Percentiles rank a stretch among this genome's conserved stretches.
Conservation (phyloP, 1,140 invertebrate species). For the Colletes latitarsis region DNA sequence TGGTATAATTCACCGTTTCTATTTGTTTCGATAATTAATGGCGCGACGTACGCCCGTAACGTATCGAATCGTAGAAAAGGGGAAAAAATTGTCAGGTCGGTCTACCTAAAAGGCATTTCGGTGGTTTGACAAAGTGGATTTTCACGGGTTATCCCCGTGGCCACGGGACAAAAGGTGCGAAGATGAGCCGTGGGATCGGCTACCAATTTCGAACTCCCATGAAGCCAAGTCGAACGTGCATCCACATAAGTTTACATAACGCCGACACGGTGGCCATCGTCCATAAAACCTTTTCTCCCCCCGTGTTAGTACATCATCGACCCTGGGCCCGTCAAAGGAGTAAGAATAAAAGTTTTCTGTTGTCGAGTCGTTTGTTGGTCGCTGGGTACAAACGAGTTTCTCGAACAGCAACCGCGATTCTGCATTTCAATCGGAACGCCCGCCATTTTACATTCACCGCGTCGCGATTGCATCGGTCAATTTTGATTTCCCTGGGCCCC, state of each 20-base stretch:
- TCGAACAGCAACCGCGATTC: neutral
- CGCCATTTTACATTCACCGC: too few relatives aligned
- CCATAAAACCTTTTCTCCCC: conserved; percentile 37
- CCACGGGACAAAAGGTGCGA: conserved; percentile 35
- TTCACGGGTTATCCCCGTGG: conserved; percentile 23
- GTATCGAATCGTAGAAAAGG: conserved; percentile 38
- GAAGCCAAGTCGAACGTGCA: conserved; percentile 26
- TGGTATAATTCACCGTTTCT: conserved; percentile 56
- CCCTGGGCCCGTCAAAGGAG: conserved; percentile 18
- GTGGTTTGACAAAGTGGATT: conserved; percentile 60
- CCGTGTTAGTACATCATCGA: conserved; percentile 39
- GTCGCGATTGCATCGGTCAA: too few relatives aligned
- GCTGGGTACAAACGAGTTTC: neutral
- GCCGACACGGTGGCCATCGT: conserved; percentile 23
- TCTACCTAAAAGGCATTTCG: conserved; percentile 1
- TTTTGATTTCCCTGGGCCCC: too few relatives aligned
- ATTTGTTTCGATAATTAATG: conserved; percentile 62
- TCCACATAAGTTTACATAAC: conserved; percentile 49
- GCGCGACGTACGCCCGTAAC: conserved; percentile 29
- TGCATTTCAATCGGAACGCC: too few relatives aligned
- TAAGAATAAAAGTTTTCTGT: conserved; percentile 8
- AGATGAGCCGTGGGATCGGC: conserved; percentile 44
- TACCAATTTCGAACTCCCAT: conserved; percentile 42
- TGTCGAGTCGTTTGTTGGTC: neutral
- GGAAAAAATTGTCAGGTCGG: neutral